A percentile compares a stretch with the other conserved stretches of the same genome.
Conservation (phyloP, 2,888 invertebrate genomes). For the Galeopsomyia nigrocyanea region DNA sequence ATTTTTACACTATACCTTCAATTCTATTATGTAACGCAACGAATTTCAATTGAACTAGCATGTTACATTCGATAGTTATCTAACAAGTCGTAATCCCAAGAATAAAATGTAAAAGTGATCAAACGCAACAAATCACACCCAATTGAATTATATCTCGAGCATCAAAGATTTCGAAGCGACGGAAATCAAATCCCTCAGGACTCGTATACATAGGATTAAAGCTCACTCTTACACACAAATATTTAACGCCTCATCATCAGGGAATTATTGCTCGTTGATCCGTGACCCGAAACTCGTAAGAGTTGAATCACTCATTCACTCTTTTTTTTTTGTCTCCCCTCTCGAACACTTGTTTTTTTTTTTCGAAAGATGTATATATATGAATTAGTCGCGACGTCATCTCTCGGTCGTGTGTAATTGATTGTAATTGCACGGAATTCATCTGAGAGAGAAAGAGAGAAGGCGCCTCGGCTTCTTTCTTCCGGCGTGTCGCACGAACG, state of each 20-base stretch:
- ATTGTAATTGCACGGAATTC: slow-evolving; percentile 48
- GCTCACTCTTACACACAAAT: slow-evolving; percentile 43
- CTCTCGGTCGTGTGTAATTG: slow-evolving; percentile 49
- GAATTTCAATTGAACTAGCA: too few relatives aligned
- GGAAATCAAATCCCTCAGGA: not conserved
- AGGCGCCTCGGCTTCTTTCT: slow-evolving; percentile 30
- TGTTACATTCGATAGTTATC: too few relatives aligned
- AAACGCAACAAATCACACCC: too few relatives aligned
- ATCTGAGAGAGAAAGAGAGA: slow-evolving; percentile 12
- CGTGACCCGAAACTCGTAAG: slow-evolving; percentile 59
- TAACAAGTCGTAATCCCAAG: too few relatives aligned
- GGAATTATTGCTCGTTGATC: slow-evolving; percentile 64
- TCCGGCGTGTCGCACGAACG: slow-evolving; percentile 28
- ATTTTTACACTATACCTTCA: too few relatives aligned
- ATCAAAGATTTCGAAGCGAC: too few relatives aligned
- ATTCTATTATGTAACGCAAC: too few relatives aligned
- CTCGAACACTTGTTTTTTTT: not conserved
- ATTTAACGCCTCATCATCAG: slow-evolving; percentile 54
- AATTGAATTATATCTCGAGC: too few relatives aligned
- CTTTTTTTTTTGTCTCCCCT: slow-evolving; percentile 49
- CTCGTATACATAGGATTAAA: not conserved
- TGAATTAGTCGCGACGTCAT: slow-evolving; percentile 48
- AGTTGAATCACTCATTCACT: slow-evolving; percentile 61
- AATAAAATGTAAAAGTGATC: too few relatives aligned
- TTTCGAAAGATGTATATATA: slow-evolving; percentile 49